Conservation (phyloP, 2,888 invertebrate genomes). For the Hypena proboscidalis region DNA sequence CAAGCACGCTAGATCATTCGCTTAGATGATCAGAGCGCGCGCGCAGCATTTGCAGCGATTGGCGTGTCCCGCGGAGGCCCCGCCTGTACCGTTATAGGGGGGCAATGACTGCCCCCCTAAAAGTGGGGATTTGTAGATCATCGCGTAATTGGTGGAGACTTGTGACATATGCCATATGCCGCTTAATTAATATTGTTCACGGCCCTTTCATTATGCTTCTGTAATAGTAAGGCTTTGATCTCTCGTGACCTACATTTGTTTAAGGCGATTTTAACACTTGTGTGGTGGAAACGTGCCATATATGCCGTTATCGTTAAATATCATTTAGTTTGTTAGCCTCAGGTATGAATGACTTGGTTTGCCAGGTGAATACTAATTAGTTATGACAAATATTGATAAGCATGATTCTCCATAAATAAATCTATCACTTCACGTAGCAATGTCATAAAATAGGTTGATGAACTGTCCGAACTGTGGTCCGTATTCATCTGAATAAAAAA, state of each 20-base stretch:
- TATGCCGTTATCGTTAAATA: conserved; percentile 27
- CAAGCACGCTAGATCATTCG: conserved; percentile 82
- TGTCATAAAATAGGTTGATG: too few relatives aligned
- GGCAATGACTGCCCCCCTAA: conserved; percentile 77
- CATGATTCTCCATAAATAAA: conserved; percentile 7
- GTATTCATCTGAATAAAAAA: too few relatives aligned
- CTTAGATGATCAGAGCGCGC: conserved; percentile 74
- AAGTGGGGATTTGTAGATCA: conserved; percentile 80
- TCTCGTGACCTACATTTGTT: conserved; percentile 37
- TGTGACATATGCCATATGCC: conserved; percentile 74
- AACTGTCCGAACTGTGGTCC: too few relatives aligned
- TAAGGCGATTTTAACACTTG: conserved; percentile 30
- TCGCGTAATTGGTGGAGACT: conserved; percentile 59
- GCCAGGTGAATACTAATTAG: conserved; percentile 34
- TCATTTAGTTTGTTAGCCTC: conserved; percentile 32
- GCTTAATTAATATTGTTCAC: conserved; percentile 68
- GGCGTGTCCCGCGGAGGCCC: conserved; percentile 74
- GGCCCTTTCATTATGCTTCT: conserved; percentile 52
- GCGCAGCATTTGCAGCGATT: conserved; percentile 74
- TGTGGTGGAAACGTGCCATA: conserved; percentile 22
- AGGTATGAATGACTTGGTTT: conserved; percentile 9
- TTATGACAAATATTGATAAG: conserved; percentile 27
- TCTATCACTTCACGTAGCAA: background rate
- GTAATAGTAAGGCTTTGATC: conserved; percentile 46
- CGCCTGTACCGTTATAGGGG: conserved; percentile 83